Evolutionary conservation across 2,797 vertebrate species (phyloP).

Genomic region (Chelonia mydas): DNA sequence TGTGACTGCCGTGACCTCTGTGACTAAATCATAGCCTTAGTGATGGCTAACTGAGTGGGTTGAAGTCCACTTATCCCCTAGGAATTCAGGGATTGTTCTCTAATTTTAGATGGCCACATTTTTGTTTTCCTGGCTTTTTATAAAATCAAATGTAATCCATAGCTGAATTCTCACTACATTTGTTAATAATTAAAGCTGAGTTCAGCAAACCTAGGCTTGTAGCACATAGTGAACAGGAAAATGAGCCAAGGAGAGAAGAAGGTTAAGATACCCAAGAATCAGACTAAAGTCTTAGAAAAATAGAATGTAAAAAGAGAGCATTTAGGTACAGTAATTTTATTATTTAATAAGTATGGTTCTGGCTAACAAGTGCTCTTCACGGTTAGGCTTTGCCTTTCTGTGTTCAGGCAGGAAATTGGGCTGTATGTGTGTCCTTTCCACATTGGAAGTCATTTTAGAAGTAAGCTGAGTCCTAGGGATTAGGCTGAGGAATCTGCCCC

Average conservation of each 20-base stretch:
- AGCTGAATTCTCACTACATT: background rate
- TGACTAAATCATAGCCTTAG: background rate
- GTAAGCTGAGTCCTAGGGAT: background rate
- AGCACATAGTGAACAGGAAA: background rate
- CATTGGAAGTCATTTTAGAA: background rate
- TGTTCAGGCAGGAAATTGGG: background rate
- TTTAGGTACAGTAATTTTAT: background rate
- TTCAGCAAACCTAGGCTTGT: background rate
- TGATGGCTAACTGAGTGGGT: background rate
- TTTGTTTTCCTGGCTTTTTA: background rate
- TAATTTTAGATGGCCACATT: background rate
- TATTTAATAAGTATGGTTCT: background rate
- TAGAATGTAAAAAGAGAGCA: accelerated
- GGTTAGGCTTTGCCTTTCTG: background rate
- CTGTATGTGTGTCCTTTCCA: background rate
- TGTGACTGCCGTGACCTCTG: too few relatives aligned
- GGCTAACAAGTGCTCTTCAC: background rate
- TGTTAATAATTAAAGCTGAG: background rate
- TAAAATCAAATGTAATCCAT: background rate
- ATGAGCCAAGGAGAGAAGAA: background rate
- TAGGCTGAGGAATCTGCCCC: background rate
- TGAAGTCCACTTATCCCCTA: background rate
- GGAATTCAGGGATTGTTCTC: background rate
- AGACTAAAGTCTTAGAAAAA: background rate
- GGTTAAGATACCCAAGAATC: background rate